A percentile compares a stretch with the other conserved stretches of the same genome.
Evolutionary conservation across 2,113 vertebrate genomes (phyloP).

Genomic region (Chroicocephalus ridibundus): DNA sequence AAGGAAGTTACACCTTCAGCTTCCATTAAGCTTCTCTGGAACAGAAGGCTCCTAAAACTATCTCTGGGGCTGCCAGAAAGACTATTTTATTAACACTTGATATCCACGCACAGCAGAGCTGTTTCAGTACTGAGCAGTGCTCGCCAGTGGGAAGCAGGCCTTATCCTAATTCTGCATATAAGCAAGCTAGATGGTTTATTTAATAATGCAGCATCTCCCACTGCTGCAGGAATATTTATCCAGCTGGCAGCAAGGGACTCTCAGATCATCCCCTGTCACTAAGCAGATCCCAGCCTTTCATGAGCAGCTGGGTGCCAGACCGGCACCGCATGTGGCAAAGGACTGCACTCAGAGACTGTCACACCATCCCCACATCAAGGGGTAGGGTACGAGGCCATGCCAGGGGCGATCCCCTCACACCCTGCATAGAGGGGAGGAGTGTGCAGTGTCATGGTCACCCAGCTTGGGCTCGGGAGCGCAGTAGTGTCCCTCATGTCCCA

Average conservation of each 20-base stretch:
- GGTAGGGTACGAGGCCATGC: rapidly evolving
- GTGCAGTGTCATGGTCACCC: background rate
- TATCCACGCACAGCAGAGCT: background rate
- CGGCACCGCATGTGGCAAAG: background rate
- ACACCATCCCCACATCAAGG: rapidly evolving
- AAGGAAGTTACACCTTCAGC: background rate
- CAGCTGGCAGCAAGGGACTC: constrained; percentile 39
- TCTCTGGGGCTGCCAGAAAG: background rate
- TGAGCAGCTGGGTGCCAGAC: constrained; percentile 11
- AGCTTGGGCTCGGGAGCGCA: background rate
- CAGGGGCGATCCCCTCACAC: background rate
- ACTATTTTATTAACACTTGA: background rate
- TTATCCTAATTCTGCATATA: background rate
- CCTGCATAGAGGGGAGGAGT: background rate
- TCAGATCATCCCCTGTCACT: constrained; percentile 45
- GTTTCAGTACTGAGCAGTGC: background rate
- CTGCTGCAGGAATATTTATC: constrained; percentile 3
- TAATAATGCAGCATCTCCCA: constrained; percentile 45
- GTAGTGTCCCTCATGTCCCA: background rate
- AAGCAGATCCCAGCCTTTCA: constrained; percentile 12
- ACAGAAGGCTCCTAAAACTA: background rate
- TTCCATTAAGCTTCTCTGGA: background rate
- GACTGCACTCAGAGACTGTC: background rate
- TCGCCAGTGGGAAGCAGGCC: background rate
- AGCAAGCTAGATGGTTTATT: background rate